Conservation (phyloP, 53 echinoderm and acorn worm genomes). For the Astropecten irregularis region DNA sequence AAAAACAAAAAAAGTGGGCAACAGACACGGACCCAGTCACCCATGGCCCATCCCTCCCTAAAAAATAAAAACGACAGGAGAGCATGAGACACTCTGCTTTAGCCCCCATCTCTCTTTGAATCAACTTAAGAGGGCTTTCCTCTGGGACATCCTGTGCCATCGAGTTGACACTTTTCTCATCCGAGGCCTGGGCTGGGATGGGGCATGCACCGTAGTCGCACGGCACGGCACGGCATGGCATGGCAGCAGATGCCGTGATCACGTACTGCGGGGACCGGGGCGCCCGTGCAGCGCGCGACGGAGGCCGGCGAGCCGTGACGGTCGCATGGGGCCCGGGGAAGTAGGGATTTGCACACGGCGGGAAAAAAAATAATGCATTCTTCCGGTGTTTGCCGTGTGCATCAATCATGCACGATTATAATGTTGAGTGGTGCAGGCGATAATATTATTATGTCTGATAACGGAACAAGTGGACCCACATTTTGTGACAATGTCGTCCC, state of each 20-base stretch:
- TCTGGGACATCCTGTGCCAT: not conserved
- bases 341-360: constrained; percentile 20
- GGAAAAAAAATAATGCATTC: constrained; percentile 27
- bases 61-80: no score
- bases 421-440: no score
- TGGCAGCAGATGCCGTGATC: not conserved
- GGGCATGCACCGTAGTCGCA: not conserved
- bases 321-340: no score
- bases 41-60: constrained; percentile 18
- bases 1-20: no score
- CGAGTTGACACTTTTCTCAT: constrained; percentile 20
- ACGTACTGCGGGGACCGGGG: not conserved
- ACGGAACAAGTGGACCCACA: no score
- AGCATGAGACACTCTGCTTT: no score
- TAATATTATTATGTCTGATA: no score
- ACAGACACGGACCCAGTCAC: constrained; percentile 20
- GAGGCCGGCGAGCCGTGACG: constrained; percentile 23
- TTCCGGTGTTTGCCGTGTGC: not conserved
- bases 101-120: not conserved
- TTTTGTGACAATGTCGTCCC: no score
- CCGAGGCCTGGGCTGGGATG: not conserved
- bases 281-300: no score
- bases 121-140: constrained; percentile 5
- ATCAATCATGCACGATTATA: constrained; percentile 5
- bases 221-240: no score